Evolutionary conservation across 2,888 invertebrate species (phyloP), one percentile per base, ranked within the genome.

Genomic region (Lithophane semibrunnea): DNA sequence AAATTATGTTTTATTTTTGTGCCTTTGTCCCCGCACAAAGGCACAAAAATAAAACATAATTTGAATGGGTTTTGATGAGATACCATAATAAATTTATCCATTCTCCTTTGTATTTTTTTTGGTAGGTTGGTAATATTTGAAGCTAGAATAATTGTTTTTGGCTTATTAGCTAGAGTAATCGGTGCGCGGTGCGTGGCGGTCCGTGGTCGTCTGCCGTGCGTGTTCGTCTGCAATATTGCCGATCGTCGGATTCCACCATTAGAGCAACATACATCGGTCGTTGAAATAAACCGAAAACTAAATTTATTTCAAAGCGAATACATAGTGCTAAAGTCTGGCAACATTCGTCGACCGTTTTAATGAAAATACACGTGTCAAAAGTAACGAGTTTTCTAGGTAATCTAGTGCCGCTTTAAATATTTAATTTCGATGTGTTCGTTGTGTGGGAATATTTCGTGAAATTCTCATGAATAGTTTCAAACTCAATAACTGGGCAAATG

Each of bases 371-470:
- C 16, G 44, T 52, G 60, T 54, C 13, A 64, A 29, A 24, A 49
- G 18, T 78, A 58, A 80, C 64, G 64, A 65, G 80, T 80, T 78
- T 52, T 7, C 12, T 42, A 37, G 21, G 37, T 47, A 42, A 79
- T 63, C 42, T 64, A 56, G 71, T 56, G 63, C 21, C 71, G 54
- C 2, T 79, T 77, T 56, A 42, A 29, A 79, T 79, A 21, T 29
- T 44, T 71, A 49, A 58, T 67, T 63, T n/a, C 24, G 9, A 29
- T 67, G 24, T n/a, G 49, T 42, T 16, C 21, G 52, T 44, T 16
- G 9, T 44, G 16, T 37, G 1, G 18, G 7, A 52, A 49, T 58
- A 58, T 61, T 49, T 49, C 9, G 24, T 13, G 21, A 3, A 18
- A n/a, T 24, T 64, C 24, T 76, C 5, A n/a, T 21, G 42, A 58